Base-by-base conservation (phyloP, 2,888 invertebrate genomes). In the Physocephala rufipes region DNA sequence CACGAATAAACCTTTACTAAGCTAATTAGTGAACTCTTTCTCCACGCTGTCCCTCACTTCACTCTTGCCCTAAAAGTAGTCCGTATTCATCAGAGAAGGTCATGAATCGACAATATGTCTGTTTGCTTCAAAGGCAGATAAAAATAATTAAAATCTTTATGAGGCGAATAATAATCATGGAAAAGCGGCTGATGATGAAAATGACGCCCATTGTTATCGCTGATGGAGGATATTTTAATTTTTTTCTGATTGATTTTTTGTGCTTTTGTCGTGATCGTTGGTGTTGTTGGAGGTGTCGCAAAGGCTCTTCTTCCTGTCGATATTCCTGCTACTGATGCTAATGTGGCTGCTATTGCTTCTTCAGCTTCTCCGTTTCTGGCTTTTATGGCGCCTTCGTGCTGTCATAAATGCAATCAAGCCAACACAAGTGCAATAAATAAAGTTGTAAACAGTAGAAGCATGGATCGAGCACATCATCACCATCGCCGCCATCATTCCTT, bases 401-500 rank as follows among this genome's bases (percentile, higher is more conserved):
- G 24, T 45, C 47, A 19, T 43, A 63, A 63, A 63, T 63, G 63
- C 63, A 47, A 63, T 47, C 63, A 63, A 63, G 21, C 47, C 43
- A 45, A 47, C 63, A 12, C 19, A 63, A 63, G 16, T 28, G 26
- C 43, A 19, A 62, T 63, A 63, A 63, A 63, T 63, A 47, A 45
- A 63, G 63, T 47, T 63, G 45, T 47, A 45, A 63, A 43, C 63
- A 24, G 26, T 26, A 3, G 58, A 12, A 58, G 58, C 21, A 7
- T 36, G 36, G 36, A 36, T 36, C 5, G 36, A 36, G 36, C 36
- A 9, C 36, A 36, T 36, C 36, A 36, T 36, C 36, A 36, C 36
- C 9, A 36, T 36, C 36, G 36, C 9, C 36, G 36, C n/a, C n/a
- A n/a, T 36, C 36, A 4, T 36, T 36, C 36, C 36, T n/a, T n/a